These are phyloP conservation scores for Herminia tarsipennalis DNA, from an alignment of 2,888 invertebrate genomes.

Conservation along the genomic window DNA sequence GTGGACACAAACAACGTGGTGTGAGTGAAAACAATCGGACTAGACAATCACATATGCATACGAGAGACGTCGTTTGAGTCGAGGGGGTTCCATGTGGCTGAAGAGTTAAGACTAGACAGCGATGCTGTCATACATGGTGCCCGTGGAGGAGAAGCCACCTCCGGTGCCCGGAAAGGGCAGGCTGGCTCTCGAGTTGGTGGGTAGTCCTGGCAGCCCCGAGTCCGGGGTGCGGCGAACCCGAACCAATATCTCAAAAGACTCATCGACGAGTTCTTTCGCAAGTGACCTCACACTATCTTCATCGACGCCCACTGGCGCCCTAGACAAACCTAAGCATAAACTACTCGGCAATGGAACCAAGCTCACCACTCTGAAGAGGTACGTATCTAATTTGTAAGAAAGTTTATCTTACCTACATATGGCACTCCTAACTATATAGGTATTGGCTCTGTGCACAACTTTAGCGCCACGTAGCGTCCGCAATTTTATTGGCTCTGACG, in stretches of 20 bases:
- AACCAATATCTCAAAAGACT: slow-evolving; percentile 86
- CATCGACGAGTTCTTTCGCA: slow-evolving; percentile 89
- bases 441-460: too few species aligned
- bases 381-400: slow-evolving; percentile 52
- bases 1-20: slow-evolving; percentile 27
- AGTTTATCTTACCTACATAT: too few species aligned
- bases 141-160: slow-evolving; percentile 91
- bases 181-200: slow-evolving; percentile 79
- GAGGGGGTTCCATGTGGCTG: slow-evolving; percentile 32
- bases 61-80: not conserved
- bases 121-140: slow-evolving; percentile 93
- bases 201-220: slow-evolving; percentile 72
- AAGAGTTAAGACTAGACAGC: slow-evolving; percentile 47
- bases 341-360: slow-evolving; percentile 89
- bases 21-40: slow-evolving; percentile 21
- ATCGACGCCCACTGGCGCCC: slow-evolving; percentile 86
- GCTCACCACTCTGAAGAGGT: slow-evolving; percentile 91
- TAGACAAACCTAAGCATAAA: slow-evolving; percentile 88
- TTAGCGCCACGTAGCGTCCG: too few species aligned
- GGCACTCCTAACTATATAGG: too few species aligned
- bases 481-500: too few species aligned
- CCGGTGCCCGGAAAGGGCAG: slow-evolving; percentile 84
- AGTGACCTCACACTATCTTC: slow-evolving; percentile 88
- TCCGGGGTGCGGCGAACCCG: slow-evolving; percentile 60
- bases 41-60: slow-evolving; percentile 14